A percentile compares a stretch with the other conserved stretches of the same genome.
Evolutionary conservation across 2,113 vertebrate species (phyloP).

Genomic region (Oriolus oriolus): DNA sequence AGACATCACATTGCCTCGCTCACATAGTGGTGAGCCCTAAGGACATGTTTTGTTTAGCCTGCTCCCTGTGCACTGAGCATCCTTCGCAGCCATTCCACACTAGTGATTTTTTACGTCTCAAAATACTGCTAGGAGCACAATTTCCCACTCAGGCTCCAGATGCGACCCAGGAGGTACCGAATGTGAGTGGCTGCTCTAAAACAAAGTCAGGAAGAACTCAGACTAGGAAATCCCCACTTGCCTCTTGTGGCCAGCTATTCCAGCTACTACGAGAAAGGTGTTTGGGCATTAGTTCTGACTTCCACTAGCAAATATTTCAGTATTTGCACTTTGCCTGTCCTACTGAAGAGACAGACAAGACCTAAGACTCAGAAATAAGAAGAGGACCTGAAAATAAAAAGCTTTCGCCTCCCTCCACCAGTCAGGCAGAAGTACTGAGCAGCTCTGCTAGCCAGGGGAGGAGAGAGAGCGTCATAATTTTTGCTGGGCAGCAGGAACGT

Average conservation of each 20-base stretch:
- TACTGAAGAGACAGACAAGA: background rate
- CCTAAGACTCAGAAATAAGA: background rate
- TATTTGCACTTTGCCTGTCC: background rate
- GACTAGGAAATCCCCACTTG: background rate
- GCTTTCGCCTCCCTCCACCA: background rate
- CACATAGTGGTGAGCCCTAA: constrained; percentile 28
- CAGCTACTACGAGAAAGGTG: background rate
- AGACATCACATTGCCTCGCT: background rate
- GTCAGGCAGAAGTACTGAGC: background rate
- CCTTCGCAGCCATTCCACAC: constrained; percentile 42
- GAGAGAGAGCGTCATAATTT: background rate
- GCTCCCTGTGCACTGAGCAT: constrained; percentile 8
- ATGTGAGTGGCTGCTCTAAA: constrained; percentile 6
- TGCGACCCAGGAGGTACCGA: constrained; percentile 16
- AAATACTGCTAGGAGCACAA: constrained; percentile 56
- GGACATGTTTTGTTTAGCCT: constrained; percentile 34
- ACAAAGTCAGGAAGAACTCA: background rate
- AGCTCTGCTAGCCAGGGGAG: background rate
- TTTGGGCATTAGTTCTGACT: background rate
- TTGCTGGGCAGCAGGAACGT: background rate
- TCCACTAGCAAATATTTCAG: background rate
- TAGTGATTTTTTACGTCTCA: constrained; percentile 44
- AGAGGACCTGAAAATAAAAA: background rate
- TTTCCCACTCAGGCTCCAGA: constrained; percentile 54
- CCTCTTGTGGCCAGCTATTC: background rate